Conservation (phyloP, 2,113 vertebrate genomes). For the Corythaeola cristata region DNA sequence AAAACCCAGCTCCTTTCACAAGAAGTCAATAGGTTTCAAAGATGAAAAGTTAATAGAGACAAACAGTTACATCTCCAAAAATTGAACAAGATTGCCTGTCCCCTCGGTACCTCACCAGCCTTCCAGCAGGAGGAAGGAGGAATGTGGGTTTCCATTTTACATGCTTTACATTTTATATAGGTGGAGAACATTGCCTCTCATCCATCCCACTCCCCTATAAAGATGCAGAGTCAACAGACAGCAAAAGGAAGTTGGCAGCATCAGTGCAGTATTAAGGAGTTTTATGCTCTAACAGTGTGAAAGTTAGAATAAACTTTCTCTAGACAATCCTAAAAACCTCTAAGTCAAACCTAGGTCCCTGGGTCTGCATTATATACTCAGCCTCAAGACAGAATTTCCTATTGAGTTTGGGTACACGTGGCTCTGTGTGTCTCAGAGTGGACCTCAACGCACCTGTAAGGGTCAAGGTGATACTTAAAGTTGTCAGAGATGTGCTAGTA, state of each 20-base stretch:
- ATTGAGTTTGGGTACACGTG: not conserved
- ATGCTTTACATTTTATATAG: not conserved
- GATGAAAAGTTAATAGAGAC: not conserved
- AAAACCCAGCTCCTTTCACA: not conserved
- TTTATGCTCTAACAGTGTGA: not conserved
- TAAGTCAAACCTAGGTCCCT: not conserved
- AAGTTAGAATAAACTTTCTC: not conserved
- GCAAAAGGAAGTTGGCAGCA: not conserved
- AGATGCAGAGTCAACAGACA: not conserved
- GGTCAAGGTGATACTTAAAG: not conserved
- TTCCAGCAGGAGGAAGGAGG: not conserved
- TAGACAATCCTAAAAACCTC: not conserved
- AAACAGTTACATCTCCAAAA: not conserved
- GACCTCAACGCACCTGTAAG: not conserved
- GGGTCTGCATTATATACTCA: not conserved
- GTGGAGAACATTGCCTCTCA: not conserved
- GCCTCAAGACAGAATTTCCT: not conserved
- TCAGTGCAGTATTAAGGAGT: not conserved
- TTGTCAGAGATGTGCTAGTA: not conserved
- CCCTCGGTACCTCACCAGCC: not conserved
- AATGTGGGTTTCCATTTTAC: not conserved
- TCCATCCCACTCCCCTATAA: not conserved
- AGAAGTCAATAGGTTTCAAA: not conserved
- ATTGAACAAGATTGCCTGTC: accelerated
- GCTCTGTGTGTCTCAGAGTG: not conserved